Base-by-base conservation (phyloP, 1,140 invertebrate genomes). In the Drosophila santomea region DNA sequence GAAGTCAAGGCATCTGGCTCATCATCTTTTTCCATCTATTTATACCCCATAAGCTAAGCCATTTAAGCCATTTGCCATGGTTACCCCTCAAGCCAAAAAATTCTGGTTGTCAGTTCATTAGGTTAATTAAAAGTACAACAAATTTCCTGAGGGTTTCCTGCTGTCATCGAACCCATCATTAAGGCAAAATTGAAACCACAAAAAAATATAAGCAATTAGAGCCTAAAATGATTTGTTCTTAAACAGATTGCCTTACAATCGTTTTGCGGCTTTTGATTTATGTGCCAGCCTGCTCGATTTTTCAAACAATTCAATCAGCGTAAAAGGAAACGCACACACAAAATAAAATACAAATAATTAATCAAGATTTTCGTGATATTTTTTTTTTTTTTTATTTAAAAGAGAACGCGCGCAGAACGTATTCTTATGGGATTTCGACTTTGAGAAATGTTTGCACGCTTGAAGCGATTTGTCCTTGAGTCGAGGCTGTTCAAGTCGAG, bases 401-500 rank as follows among this genome's bases (percentile, higher is more conserved):
- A 71, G 67, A 71, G 67, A 71, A 74, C 38, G 38, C 68, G 58
- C 61, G 14, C 11, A 77, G 66, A 76, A 72, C 41, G 14, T 66
- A 36, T 55, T 50, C 57, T 63, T 60, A 69, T 47, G 56, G 47
- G 32, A n/a, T 52, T 38, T 36, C n/a, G 35, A 23, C 25, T 50
- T 45, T 59, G 23, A 43, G 50, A 57, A 47, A 47, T 44, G 80
- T 79, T 86, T 82, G 83, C 82, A 86, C 83, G 83, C 75, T 86
- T 86, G 51, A 86, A 77, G 83, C 82, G 61, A 79, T 88, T 76
- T 79, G 82, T 86, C 82, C 82, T 86, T 86, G 82, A 88, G 82
- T 68, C 66, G 83, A 64, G 83, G 78, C 74, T 78, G 79, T 79
- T 80, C 57, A 79, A 85, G 66, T 57, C 44, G 78, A 78, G 78